Base-by-base conservation (phyloP, 2,888 invertebrate species). In the Dorcus hopei region DNA sequence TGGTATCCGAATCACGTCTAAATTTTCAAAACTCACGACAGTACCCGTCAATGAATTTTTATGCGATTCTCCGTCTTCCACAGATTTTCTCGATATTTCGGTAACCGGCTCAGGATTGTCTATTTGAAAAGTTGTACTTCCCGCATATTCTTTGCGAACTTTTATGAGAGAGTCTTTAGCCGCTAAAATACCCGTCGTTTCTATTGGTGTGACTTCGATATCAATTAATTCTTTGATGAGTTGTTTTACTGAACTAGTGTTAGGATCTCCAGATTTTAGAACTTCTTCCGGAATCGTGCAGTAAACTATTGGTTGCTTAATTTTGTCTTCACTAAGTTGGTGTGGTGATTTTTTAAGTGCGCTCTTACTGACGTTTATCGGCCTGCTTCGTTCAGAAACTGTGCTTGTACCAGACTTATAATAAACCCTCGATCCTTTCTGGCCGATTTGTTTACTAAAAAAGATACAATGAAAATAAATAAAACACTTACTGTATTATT, bases 111-210 rank as follows among this genome's bases (percentile, higher is more conserved):
- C 16, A 23, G 6, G 45, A 45, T 19, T 45, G 4, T 45, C 16
- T 19, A 19, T 19, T 14, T 16, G 9, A 4, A 11, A 23, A 23
- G 26, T 33, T 33, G 26, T 33, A 7, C 26, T 33, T 33, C 26
- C 26, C 26, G 7, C 26, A 6, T 33, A 9, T 26, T 16, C 43
- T 3, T 26, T 43, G 14, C 61, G 57, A 6, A 71, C 49, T 16
- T 69, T 42, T 39, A 70, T 68, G 6, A 71, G 19, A 8, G 72
- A 72, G 54, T 69, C 70, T 48, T 54, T 63, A 3, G 68, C 59
- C 5, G 65, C 68, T 23, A 72, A 54, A 19, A 72, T 33, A 4
- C 59, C 59, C 4, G 49, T 54, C 9, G 54, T 58, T 23, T 57
- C 57, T 11, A 54, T 14, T 4, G 53, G 53, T 38, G 49, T 40